Conservation (phyloP, 2,797 vertebrate species). For the Gadopsis bispinosus region DNA sequence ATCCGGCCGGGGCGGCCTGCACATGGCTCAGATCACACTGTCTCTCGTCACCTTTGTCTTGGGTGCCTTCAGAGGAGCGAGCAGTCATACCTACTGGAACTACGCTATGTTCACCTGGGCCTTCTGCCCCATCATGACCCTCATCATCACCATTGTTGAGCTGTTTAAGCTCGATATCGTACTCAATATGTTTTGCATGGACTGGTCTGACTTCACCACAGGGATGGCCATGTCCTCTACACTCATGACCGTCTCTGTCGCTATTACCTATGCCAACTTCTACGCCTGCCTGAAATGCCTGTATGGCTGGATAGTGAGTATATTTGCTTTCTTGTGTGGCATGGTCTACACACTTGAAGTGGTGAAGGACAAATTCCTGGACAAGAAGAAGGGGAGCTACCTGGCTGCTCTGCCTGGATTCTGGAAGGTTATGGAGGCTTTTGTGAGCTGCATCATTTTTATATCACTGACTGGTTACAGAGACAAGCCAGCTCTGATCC, state of each 20-base stretch:
- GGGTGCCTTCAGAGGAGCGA: constrained; percentile 59
- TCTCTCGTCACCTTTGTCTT: constrained; percentile 71
- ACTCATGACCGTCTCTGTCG: constrained; percentile 85
- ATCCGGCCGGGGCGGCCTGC: constrained; percentile 63
- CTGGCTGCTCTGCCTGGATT: constrained; percentile 86
- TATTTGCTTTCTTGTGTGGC: constrained; percentile 80
- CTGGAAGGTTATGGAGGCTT: constrained; percentile 88
- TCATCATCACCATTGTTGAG: constrained; percentile 86
- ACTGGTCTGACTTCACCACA: constrained; percentile 85
- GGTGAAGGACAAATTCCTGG: constrained; percentile 75
- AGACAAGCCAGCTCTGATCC: constrained; percentile 57
- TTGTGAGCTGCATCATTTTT: constrained; percentile 88
- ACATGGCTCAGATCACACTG: constrained; percentile 73
- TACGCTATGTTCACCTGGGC: constrained; percentile 90
- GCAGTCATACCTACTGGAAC: constrained; percentile 74
- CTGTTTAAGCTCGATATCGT: constrained; percentile 75
- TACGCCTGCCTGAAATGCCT: constrained; percentile 66
- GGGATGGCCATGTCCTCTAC: constrained; percentile 88
- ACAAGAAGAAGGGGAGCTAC: constrained; percentile 81
- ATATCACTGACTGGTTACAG: constrained; percentile 78
- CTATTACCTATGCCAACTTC: constrained; percentile 84
- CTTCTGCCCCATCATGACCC: constrained; percentile 84
- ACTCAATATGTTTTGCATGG: constrained; percentile 67
- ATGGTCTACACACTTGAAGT: constrained; percentile 82
- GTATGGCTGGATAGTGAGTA: constrained; percentile 77